Evolutionary conservation across 2,113 vertebrate genomes (phyloP).

Genomic region (Delphinapterus leucas): DNA sequence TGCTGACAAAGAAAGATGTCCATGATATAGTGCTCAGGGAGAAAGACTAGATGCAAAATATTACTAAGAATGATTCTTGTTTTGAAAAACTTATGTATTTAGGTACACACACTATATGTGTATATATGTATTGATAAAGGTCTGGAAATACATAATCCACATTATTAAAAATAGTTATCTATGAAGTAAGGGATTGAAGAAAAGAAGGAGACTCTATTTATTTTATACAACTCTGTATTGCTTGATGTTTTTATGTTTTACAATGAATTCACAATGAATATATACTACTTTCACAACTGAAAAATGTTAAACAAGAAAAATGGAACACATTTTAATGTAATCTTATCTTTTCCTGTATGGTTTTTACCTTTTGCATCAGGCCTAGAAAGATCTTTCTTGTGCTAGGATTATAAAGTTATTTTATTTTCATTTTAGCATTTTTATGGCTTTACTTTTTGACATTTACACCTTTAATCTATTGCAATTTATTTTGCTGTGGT

Average conservation of each 20-base stretch:
- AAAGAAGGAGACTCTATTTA: background rate
- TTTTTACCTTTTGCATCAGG: background rate
- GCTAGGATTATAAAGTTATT: background rate
- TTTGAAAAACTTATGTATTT: slow-evolving; percentile 11
- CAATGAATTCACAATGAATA: background rate
- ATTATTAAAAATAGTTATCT: background rate
- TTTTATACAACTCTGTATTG: background rate
- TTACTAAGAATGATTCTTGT: background rate
- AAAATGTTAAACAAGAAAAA: slow-evolving; percentile 19
- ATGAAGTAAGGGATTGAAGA: background rate
- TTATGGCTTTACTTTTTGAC: background rate
- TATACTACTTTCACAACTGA: background rate
- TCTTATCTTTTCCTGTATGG: background rate
- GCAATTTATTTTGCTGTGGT: background rate
- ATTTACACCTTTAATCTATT: background rate
- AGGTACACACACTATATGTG: background rate
- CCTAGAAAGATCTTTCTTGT: background rate
- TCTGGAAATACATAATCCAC: background rate
- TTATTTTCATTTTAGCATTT: background rate
- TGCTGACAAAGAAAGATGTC: background rate
- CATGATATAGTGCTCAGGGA: background rate
- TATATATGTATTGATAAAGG: background rate
- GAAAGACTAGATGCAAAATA: background rate
- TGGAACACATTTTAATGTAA: background rate
- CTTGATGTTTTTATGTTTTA: background rate